Evolutionary conservation across 2,888 invertebrate species (phyloP).

Genomic region (Harpalus rufipes): DNA sequence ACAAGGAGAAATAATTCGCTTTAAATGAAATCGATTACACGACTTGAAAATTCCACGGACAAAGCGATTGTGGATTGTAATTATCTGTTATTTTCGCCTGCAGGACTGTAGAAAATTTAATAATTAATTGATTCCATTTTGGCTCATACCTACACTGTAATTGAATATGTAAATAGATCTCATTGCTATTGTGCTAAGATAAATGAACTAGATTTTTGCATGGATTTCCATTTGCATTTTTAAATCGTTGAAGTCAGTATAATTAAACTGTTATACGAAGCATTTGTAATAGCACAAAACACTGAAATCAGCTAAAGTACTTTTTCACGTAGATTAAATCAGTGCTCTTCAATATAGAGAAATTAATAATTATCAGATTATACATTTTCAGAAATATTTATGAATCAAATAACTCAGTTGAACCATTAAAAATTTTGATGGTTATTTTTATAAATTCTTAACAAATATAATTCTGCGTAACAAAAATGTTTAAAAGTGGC

Average conservation of each 20-base stretch:
- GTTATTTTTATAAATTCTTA: too few species aligned
- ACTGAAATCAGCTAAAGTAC: background rate
- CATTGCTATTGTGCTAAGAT: constrained; percentile 33
- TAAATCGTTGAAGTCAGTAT: constrained; percentile 20
- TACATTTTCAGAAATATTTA: background rate
- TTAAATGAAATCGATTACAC: constrained; percentile 50
- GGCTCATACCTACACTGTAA: constrained; percentile 42
- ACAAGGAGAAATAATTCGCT: constrained; percentile 47
- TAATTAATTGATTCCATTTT: constrained; percentile 53
- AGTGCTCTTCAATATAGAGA: background rate
- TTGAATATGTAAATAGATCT: constrained; percentile 55
- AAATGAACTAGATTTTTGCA: constrained; percentile 48
- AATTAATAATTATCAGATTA: too few species aligned
- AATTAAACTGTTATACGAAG: constrained; percentile 22
- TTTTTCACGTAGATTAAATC: background rate
- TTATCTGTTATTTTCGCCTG: constrained; percentile 37
- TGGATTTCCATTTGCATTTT: constrained; percentile 29
- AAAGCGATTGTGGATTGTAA: constrained; percentile 35
- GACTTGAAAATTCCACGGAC: constrained; percentile 45
- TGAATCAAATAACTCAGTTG: too few species aligned
- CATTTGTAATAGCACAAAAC: constrained; percentile 11
- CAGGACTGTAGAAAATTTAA: constrained; percentile 25
- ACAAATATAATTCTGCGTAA: too few species aligned
- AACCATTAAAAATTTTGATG: too few species aligned
- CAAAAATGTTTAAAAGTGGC: too few species aligned